Evolutionary conservation across 2,113 vertebrate genomes (phyloP), one percentile per base, ranked within the genome.

Genomic region (Blennius ocellaris): DNA sequence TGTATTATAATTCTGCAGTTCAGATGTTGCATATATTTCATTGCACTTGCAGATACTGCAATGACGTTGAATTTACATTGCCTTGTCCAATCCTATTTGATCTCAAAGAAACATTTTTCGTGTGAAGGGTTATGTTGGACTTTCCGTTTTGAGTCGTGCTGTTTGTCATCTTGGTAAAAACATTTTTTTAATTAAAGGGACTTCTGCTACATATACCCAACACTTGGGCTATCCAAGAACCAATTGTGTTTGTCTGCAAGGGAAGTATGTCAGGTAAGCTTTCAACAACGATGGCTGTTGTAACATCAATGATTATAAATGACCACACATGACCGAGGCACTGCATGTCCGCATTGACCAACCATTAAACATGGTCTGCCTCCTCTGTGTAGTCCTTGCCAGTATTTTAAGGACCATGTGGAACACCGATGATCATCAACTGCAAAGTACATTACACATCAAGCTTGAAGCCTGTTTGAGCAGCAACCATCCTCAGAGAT

Each of bases 361-460:
- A 48, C 84, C 76, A 80, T 51, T 82, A 40, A 70, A 66, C 48
- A 6, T 3, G 11, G 30, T 52, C 45, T 6, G 1, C 57, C 72
- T 36, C 6, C 49, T 53, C 67, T 78, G 65, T 79, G 58, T 73
- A 70, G 63, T 69, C 81, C 53, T 78, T 6, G 30, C 41, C 68
- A 53, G 43, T 56, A 70, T 76, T 57, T 41, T 54, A 66, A 1
- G 37, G 69, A 70, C 15, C 75, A 61, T 58, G 3, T 66, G 72
- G 78, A 80, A 74, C 74, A 16, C 63, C 37, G 40, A 15, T 7
- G 2, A 54, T 47, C 36, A 69, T 69, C 39, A 54, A 61, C 76
- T 14, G 51, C 80, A 86, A 87, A 83, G 84, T 40, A 80, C 60
- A 49, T 50, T 5, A n/a, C 36, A 81, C 59, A 74, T 71, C 72